Conservation (phyloP, 2,888 invertebrate genomes). For the Eubasilissa splendida region DNA sequence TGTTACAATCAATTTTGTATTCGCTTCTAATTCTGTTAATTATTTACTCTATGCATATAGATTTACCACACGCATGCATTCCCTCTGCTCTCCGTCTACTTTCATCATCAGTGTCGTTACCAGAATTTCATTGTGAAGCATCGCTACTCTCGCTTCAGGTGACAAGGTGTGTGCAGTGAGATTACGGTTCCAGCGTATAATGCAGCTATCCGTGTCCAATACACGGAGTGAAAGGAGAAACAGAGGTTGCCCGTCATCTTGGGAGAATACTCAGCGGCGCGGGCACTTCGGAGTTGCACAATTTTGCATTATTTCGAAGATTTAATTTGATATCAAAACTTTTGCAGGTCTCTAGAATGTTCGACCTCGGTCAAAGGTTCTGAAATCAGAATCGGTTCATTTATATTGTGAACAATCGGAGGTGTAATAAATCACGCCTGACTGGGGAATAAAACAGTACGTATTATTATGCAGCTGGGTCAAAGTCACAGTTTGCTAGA, state of each 20-base stretch:
- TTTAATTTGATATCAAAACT: not conserved
- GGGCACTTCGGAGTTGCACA: not conserved
- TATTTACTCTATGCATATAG: no score
- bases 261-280: not conserved
- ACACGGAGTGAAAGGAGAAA: conserved; percentile 26
- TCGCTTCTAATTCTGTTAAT: no score
- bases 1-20: no score
- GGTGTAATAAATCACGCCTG: not conserved
- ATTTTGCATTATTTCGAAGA: conserved; percentile 9
- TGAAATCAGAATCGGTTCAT: no score
- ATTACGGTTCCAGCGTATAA: conserved; percentile 6
- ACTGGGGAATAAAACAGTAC: not conserved
- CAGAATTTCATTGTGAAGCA: not conserved
- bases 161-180: not conserved
- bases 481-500: conserved; percentile 6
- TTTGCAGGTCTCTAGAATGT: not conserved
- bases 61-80: no score
- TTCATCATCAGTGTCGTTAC: no score
- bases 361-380: no score
- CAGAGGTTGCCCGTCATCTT: conserved; percentile 25
- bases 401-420: not conserved
- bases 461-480: conserved; percentile 11
- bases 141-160: not conserved
- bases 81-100: no score
- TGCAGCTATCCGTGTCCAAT: conserved; percentile 2